phyloP scores from a whole-genome alignment of 30 jellyfish, hydroid and myxozoan genomes.

The Pseudorhiza aurosa region DNA sequence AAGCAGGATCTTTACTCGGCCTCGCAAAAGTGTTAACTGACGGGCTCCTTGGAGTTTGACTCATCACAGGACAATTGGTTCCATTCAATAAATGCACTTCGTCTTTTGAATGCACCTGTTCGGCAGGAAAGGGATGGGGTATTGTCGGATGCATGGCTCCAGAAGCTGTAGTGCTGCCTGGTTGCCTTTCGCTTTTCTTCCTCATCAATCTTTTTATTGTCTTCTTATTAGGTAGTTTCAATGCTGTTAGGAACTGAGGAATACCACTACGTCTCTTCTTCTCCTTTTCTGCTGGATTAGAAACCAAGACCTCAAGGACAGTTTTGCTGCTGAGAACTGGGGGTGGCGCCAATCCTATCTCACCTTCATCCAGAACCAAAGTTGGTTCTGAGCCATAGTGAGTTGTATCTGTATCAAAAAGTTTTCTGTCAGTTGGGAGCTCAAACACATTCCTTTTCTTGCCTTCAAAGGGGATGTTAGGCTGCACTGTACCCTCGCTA shows the following conservation, averaged over 20 bases:
- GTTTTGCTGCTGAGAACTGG: slow-evolving; percentile 48
- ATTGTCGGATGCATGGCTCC: not conserved
- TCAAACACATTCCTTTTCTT: not conserved
- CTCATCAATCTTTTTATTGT: slow-evolving; percentile 65
- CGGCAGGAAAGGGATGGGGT: slow-evolving; percentile 34
- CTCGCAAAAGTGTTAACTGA: slow-evolving; percentile 66
- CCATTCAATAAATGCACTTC: not conserved
- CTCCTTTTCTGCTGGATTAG: slow-evolving; percentile 61
- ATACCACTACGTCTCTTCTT: slow-evolving; percentile 51
- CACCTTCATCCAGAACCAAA: not conserved
- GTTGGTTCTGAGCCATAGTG: slow-evolving; percentile 44
- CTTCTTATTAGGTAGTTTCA: slow-evolving; percentile 80
- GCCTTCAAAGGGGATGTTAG: slow-evolving; percentile 5
- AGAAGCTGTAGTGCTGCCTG: too few species aligned
- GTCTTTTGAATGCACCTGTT: not conserved
- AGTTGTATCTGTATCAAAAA: not conserved
- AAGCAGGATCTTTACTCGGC: slow-evolving; percentile 7
- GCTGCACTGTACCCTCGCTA: slow-evolving; percentile 53
- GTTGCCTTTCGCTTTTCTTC: slow-evolving; percentile 57
- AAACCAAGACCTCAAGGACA: slow-evolving; percentile 44
- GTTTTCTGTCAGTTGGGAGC: not conserved
- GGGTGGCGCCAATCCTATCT: slow-evolving; percentile 52
- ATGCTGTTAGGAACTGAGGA: slow-evolving; percentile 79
- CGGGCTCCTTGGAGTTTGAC: slow-evolving; percentile 22
- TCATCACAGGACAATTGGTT: not conserved